Evolutionary conservation across 2,113 vertebrate species (phyloP).

Genomic region (Pampusana beccarii): DNA sequence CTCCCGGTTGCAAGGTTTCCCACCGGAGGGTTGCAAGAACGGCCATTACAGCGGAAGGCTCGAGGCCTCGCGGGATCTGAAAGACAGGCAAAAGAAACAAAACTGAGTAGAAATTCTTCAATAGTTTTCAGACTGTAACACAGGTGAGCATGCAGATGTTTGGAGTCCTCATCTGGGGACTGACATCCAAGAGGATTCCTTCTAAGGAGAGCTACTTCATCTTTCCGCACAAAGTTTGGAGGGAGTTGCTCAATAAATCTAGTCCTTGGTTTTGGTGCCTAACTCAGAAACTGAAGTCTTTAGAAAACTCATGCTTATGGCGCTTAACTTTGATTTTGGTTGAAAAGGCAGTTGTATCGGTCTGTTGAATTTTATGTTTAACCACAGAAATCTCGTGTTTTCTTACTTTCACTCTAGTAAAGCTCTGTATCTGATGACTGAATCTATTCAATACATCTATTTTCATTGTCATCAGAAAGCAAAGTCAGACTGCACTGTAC

Average conservation of each 20-base stretch:
- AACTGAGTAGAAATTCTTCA: neutral
- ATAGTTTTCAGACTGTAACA: neutral
- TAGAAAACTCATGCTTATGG: neutral
- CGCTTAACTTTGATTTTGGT: neutral
- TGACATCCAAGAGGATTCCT: neutral
- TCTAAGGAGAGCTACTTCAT: neutral
- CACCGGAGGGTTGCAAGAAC: conserved; percentile 84
- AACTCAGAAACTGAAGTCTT: neutral
- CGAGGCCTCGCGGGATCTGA: conserved; percentile 37
- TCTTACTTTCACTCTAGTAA: neutral
- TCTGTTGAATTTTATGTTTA: neutral
- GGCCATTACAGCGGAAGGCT: conserved; percentile 79
- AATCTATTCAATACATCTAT: neutral
- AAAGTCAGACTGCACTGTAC: neutral
- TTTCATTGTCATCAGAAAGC: neutral
- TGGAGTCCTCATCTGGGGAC: neutral
- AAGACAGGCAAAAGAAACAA: neutral
- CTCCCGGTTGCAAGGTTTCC: conserved; percentile 87
- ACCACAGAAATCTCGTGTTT: neutral
- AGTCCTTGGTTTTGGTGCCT: neutral
- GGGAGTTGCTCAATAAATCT: neutral
- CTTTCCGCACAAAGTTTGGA: neutral
- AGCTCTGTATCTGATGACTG: neutral
- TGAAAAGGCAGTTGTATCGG: neutral
- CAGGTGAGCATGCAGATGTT: neutral